Base-by-base conservation (phyloP, 35 echinoderm and acorn worm species). In the Ophiothrix spiculata region DNA sequence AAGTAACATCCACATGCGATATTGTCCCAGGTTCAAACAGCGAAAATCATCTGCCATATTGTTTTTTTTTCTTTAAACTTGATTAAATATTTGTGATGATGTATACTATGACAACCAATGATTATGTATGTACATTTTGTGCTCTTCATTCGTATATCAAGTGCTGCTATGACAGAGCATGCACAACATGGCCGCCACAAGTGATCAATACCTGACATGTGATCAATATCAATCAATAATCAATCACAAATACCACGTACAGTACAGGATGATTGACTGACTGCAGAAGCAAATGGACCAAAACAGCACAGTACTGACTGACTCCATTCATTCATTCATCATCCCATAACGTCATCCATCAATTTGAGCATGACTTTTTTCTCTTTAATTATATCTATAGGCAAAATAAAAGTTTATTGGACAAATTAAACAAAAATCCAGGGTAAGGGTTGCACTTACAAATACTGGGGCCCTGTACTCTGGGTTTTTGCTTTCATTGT, bases 211-310 rank as follows among this genome's bases (percentile, higher is more conserved):
- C 29, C 42, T 19, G 19, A 69, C 60, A 25, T 10, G 25, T 25
- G 29, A 69, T 69, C 60, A 69, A 69, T 69, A 69, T 12, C 29
- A 69, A 69, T 69, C 60, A 69, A 69, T 69, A 19, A 49, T 19
- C 42, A 49, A 69, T 69, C 60, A 69, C 60, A 25, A 69, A 25
- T 49, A n/a, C n/a, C n/a, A n/a, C 3, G 60, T 69, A 69, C 60
- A 10, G 42, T 2, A 69, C 60, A 69, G 60, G 60, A 69, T 69
- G 60, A 69, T 15, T 15, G 29, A 69, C 60, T 69, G 60, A 69
- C 60, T 69, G 60, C 60, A 69, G 60, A 69, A 69, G 60, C 60
- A 69, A 25, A 69, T 69, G 60, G 60, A 69, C 60, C 60, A 69
- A 69, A 69, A 69, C 60, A 69, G 60, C 60, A 69, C 60, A 69